These are phyloP conservation scores for Bombus sibiricus DNA, from an alignment of 1,140 invertebrate species.

Conservation along the genomic window DNA sequence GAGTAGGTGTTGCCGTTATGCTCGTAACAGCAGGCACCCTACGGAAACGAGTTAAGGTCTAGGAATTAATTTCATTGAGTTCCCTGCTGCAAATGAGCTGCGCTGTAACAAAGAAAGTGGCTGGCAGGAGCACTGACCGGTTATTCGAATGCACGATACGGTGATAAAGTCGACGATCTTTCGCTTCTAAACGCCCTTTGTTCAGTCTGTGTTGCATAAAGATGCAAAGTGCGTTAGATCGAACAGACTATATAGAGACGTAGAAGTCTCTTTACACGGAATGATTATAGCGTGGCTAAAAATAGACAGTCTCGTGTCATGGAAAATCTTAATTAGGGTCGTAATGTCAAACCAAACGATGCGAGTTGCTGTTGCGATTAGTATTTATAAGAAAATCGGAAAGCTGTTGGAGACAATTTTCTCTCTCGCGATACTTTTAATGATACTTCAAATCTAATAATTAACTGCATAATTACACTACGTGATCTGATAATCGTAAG, in stretches of 20 bases:
- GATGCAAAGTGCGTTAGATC: conserved; percentile 4
- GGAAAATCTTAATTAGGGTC: not conserved
- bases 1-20: conserved; percentile 3
- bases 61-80: conserved; percentile 36
- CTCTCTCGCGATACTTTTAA: no score
- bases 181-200: conserved; percentile 34
- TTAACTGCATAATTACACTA: no score
- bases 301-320: not conserved
- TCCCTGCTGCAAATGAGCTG: conserved; percentile 37
- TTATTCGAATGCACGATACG: conserved; percentile 72
- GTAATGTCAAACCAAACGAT: not conserved
- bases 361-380: not conserved
- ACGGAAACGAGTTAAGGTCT: conserved; percentile 15
- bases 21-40: not conserved
- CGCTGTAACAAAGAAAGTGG: conserved; percentile 37
- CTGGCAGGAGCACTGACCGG: conserved; percentile 56
- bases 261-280: not conserved
- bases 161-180: conserved; percentile 37
- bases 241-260: not conserved
- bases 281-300: not conserved
- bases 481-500: no score
- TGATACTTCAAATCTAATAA: no score
- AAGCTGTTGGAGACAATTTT: no score
- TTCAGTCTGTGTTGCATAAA: conserved; percentile 30
- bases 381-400: not conserved